These are phyloP conservation scores for Protobothrops mucrosquamatus DNA, from an alignment of 2,113 vertebrate species.

Conservation along the genomic window DNA sequence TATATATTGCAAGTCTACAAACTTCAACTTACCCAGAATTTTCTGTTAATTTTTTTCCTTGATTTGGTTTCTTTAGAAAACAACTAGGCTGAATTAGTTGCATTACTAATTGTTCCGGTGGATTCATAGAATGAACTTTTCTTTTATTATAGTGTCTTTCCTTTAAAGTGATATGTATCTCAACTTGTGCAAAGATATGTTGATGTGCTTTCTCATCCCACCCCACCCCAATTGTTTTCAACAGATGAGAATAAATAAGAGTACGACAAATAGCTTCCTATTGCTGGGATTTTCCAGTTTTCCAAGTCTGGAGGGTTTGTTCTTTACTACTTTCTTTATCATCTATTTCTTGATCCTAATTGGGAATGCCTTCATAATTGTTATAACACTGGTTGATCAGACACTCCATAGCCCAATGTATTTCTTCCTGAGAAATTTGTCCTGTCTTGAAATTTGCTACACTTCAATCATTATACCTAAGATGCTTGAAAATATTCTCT, in stretches of 20 bases:
- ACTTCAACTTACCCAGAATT: neutral
- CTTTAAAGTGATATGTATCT: neutral
- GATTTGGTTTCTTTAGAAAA: neutral
- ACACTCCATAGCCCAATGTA: slow-evolving; percentile 58
- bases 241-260: neutral
- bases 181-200: neutral
- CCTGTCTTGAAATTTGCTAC: slow-evolving; percentile 52
- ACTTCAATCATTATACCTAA: slow-evolving; percentile 51
- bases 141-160: neutral
- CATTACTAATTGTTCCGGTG: neutral
- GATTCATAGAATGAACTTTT: neutral
- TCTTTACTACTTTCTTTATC: neutral
- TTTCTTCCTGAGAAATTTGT: slow-evolving; percentile 42
- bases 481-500: neutral
- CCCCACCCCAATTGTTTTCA: neutral
- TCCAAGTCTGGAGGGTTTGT: neutral
- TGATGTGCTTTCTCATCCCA: neutral
- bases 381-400: neutral
- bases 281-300: neutral
- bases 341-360: neutral
- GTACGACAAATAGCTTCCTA: neutral
- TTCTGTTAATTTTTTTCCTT: neutral
- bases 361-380: neutral
- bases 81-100: neutral
- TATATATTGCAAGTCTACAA: neutral